Evolutionary conservation across 2,797 vertebrate genomes (phyloP), one percentile per base, ranked within the genome.

Genomic region (Moxostoma hubbsi): DNA sequence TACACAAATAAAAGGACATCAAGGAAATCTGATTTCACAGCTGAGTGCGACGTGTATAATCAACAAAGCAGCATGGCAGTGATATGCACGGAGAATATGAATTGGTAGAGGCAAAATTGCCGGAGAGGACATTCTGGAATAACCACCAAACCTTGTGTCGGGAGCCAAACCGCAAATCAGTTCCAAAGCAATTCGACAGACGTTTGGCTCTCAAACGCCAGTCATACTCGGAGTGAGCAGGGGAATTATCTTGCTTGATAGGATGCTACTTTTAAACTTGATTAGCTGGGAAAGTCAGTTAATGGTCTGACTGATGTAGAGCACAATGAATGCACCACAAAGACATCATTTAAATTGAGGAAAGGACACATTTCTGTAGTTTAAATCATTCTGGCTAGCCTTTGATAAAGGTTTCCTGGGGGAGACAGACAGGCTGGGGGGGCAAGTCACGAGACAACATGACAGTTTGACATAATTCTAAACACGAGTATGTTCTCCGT

Each of bases 1-100:
- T 63, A 79, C 75, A 84, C 65, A 70, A 77, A 82, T 80, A 65
- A 84, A 50, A 57, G 69, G 70, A 64, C 72, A 4, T 61, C 10
- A 55, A 43, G 45, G 54, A 16, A 54, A 73, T 72, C 45, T 79
- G 67, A 73, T 71, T 5, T 65, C 53, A 50, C 50, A 80, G 53
- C 69, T 67, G 16, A 13, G 51, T 55, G 46, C 64, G 43, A 47
- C 63, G 45, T 9, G 9, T 45, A 7, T 68, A 15, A 45, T 46
- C 7, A 68, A 59, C 50, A 76, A 9, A 9, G 24, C 24, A 73
- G 46, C 47, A 55, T 61, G 63, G 68, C 72, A 70, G 15, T 57
- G 68, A 81, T 50, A 65, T 43, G 45, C 24, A 49, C 45, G 13
- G 51, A 61, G 18, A 7, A 47, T 7, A n/a, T 43, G 57, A 62